A percentile compares a stretch with the other conserved stretches of the same genome.
These are phyloP conservation scores for Amblyjoppa proteus DNA, from an alignment of 2,888 invertebrate species.

Conservation along the genomic window DNA sequence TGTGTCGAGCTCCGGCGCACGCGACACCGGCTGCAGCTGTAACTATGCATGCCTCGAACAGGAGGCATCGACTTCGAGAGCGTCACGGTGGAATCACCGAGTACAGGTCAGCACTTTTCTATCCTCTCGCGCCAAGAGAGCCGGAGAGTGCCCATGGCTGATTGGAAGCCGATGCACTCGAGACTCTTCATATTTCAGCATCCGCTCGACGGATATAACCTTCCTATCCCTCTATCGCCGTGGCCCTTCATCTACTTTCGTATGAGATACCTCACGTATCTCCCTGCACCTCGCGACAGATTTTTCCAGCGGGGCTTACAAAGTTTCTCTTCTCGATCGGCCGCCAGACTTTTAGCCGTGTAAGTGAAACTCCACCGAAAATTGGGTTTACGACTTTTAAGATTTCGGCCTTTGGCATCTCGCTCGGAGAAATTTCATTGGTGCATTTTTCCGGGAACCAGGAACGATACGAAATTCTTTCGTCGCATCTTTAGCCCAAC, in stretches of 20 bases:
- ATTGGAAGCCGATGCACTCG: conserved; percentile 54
- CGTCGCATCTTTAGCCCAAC: background rate
- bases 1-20: conserved; percentile 55
- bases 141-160: conserved; percentile 34
- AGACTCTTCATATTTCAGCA: conserved; percentile 44
- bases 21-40: conserved; percentile 43
- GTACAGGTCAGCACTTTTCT: conserved; percentile 60
- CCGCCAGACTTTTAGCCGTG: conserved; percentile 8
- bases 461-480: conserved; percentile 21
- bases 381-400: conserved; percentile 55
- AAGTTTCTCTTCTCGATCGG: conserved; percentile 36
- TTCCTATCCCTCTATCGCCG: background rate
- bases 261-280: conserved; percentile 13
- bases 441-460: conserved; percentile 1
- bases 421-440: conserved; percentile 38
- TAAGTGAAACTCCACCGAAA: conserved; percentile 35
- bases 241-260: conserved; percentile 31
- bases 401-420: conserved; percentile 25
- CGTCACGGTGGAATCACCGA: conserved; percentile 16
- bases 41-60: conserved; percentile 38
- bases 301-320: conserved; percentile 14
- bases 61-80: conserved; percentile 30
- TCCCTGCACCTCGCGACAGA: conserved; percentile 3
- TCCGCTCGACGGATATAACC: conserved; percentile 23
- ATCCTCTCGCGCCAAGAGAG: conserved; percentile 20